phyloP scores from a whole-genome alignment of 2,797 vertebrate species.

The Antennarius maculatus region DNA sequence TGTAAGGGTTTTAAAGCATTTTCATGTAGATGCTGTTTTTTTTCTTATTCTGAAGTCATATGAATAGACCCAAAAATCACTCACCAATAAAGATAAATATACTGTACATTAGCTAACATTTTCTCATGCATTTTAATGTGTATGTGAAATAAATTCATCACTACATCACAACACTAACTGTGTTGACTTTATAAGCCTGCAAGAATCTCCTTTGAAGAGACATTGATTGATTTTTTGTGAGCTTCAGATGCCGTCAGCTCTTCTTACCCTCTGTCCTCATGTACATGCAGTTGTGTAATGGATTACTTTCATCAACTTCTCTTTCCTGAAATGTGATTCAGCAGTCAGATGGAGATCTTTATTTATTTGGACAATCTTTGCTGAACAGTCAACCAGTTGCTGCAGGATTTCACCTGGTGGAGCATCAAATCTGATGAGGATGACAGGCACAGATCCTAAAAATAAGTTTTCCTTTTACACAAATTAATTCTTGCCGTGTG shows the following conservation, averaged over 20 bases:
- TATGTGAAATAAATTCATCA: not conserved
- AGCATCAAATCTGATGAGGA: not conserved
- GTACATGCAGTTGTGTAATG: not conserved
- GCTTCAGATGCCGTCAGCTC: constrained; percentile 16
- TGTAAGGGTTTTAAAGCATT: no score
- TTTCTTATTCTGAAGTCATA: not conserved
- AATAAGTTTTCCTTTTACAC: not conserved
- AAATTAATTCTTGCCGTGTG: constrained; percentile 1
- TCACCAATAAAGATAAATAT: not conserved
- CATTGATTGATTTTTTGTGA: constrained; percentile 34
- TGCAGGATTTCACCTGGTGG: not conserved
- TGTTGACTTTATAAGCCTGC: not conserved
- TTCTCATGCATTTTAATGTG: not conserved
- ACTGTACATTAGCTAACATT: no score
- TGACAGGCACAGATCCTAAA: constrained; percentile 17
- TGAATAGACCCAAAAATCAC: not conserved
- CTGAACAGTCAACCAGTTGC: not conserved
- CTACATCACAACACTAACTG: not conserved
- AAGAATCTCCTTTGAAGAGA: constrained; percentile 11
- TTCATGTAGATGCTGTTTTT: not conserved
- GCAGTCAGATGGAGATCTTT: not conserved
- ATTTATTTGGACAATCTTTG: not conserved
- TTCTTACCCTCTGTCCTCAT: not conserved
- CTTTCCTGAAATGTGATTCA: not conserved
- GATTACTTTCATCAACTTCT: constrained; percentile 9